Percentiles rank a stretch among this genome's conserved stretches.
These are phyloP conservation scores for Manis pentadactyla DNA, from an alignment of 2,797 vertebrate genomes.

Conservation along the genomic window DNA sequence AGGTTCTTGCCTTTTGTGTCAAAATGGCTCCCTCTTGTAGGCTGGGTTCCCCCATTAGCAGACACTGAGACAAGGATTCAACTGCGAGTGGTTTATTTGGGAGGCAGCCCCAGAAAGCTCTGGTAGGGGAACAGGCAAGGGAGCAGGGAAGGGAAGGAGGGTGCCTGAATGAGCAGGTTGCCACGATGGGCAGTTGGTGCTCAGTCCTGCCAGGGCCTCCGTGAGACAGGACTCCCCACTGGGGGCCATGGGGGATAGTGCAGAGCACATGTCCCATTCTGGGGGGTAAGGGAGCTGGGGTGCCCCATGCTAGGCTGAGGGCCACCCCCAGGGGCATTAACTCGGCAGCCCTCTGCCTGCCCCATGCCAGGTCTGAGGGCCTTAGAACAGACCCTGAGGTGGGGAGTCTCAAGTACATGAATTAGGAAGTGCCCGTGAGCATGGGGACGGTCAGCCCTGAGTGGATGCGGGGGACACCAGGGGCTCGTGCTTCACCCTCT, in stretches of 20 bases:
- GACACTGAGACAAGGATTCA: not conserved
- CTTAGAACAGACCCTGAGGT: not conserved
- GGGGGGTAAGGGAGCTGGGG: not conserved
- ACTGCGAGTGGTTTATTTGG: not conserved
- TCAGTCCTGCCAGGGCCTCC: not conserved
- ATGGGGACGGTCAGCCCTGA: fast-evolving
- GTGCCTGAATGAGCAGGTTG: fast-evolving
- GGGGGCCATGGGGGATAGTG: no score
- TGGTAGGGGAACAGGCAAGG: not conserved
- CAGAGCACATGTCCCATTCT: not conserved
- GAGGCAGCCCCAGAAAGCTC: not conserved
- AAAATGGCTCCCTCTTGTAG: not conserved
- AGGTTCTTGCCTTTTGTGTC: not conserved
- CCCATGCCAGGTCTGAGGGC: not conserved
- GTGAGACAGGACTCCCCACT: not conserved
- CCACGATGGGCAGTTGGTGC: fast-evolving
- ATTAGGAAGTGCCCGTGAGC: not conserved
- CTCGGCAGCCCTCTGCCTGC: no score
- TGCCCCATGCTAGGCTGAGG: not conserved
- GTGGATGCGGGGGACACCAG: no score
- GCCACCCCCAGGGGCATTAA: not conserved
- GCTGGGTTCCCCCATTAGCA: not conserved
- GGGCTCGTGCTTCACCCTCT: not conserved
- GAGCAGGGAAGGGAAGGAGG: not conserved
- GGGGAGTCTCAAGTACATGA: not conserved